These are phyloP conservation scores for Centroberyx gerrardi DNA, from an alignment of 2,797 vertebrate species.

Conservation along the genomic window DNA sequence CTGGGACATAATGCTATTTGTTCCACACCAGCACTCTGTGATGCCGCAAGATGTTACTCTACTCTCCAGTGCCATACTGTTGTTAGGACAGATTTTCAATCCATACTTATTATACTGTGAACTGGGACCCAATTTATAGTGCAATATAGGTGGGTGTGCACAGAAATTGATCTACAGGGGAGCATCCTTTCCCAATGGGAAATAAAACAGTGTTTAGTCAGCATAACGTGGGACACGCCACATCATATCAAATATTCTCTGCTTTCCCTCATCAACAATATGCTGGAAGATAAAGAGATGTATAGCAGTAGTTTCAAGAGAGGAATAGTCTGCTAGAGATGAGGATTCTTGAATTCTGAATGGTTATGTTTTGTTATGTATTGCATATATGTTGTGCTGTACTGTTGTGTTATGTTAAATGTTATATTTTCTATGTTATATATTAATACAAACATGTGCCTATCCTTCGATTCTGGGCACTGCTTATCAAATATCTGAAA, in stretches of 20 bases:
- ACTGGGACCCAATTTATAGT: conserved; percentile 74
- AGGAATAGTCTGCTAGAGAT: not conserved
- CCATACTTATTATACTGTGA: conserved; percentile 76
- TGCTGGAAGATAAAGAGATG: not conserved
- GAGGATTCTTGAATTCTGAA: not conserved
- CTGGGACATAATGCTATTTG: conserved; percentile 81
- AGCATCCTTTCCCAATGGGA: conserved; percentile 55
- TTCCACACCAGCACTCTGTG: conserved; percentile 75
- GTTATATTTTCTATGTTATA: not conserved
- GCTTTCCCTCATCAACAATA: conserved; percentile 17
- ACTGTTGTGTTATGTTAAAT: conserved; percentile 7
- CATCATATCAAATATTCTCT: conserved; percentile 21
- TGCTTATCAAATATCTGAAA: conserved; percentile 59
- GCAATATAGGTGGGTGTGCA: conserved; percentile 59
- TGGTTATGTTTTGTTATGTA: not conserved
- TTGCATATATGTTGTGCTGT: not conserved
- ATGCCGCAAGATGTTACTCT: conserved; percentile 74
- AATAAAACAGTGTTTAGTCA: conserved; percentile 62
- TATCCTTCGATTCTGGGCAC: conserved; percentile 11
- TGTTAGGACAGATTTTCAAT: conserved; percentile 77
- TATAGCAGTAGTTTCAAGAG: not conserved
- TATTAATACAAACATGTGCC: not conserved
- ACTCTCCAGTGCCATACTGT: conserved; percentile 59
- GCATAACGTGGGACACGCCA: conserved; percentile 33
- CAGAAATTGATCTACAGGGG: conserved; percentile 64